Base-by-base conservation (phyloP, 1,140 invertebrate species). In the Arctopsyche grandis region DNA sequence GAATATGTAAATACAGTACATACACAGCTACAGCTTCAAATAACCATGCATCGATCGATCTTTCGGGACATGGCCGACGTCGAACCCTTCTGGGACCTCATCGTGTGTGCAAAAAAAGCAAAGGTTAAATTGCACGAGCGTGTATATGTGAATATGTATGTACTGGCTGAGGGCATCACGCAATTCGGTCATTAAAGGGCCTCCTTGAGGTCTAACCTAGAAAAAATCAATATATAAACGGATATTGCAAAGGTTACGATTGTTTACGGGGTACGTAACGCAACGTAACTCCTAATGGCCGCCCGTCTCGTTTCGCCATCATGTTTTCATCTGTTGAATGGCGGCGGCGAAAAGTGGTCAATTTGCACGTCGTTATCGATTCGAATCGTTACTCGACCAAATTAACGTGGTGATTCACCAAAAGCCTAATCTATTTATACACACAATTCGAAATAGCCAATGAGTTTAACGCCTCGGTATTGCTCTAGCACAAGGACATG, bases 211-310 rank as follows among this genome's bases (percentile, higher is more conserved):
- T 74, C 46, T 71, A 22, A 43, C 29, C 29, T 16, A 12, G 26
- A n/a, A 52, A 52, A 75, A 75, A 75, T 75, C 73, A 60, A 75
- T 75, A 75, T n/a, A 75, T 58, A 73, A 29, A 12, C n/a, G 19
- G 9, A 12, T 12, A 16, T 43, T 29, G 9, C 24, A 48, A 73
- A 73, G 69, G 69, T 73, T 73, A 48, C 69, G 38, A 46, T 43
- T 73, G 69, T 73, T 73, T 46, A 73, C 69, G 9, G 26, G 22
- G 3, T 38, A 38, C 29, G 29, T 52, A 21, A 60, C n/a, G 56
- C 56, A 19, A n/a, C 56, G 56, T 16, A 19, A 16, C 48, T 10
- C 21, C n/a, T 60, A 21, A 60, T n/a, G 56, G 56, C 56, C 14
- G 10, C 56, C 21, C 9, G 56, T 9, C 29, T 38, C 29, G 29